Evolutionary conservation across 2,113 vertebrate genomes (phyloP).

Genomic region (Patagioenas fasciata): DNA sequence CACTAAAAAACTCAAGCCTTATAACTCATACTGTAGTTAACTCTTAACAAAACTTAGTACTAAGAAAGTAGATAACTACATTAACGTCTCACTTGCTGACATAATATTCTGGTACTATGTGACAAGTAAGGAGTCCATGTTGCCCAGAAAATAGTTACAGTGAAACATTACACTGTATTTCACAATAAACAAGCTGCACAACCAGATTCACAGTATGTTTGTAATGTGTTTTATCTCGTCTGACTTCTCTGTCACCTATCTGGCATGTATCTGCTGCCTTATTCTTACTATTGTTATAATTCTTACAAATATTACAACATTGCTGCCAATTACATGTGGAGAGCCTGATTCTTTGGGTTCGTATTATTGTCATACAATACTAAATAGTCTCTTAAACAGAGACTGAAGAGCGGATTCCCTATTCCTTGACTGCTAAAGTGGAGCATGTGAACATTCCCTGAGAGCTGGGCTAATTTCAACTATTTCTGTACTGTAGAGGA

Average conservation of each 20-base stretch:
- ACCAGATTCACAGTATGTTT: background rate
- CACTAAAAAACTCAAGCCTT: background rate
- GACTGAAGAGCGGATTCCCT: background rate
- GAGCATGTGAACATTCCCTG: background rate
- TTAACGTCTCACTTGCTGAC: background rate
- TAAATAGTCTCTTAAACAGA: background rate
- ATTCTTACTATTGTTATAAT: too few relatives aligned
- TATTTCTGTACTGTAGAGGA: background rate
- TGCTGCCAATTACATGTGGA: background rate
- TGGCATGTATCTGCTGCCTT: background rate
- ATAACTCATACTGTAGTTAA: background rate
- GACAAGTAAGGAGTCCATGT: background rate
- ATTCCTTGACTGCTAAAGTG: background rate
- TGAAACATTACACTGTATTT: background rate
- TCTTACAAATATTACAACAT: background rate
- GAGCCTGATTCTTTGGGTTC: background rate
- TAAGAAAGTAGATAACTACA: background rate
- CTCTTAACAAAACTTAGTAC: background rate
- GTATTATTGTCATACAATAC: background rate
- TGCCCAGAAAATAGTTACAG: background rate
- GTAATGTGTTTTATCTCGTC: background rate
- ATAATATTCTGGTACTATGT: background rate
- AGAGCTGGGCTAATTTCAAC: background rate
- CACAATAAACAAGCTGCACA: background rate
- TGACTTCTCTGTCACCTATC: background rate